Evolutionary conservation across 2,113 vertebrate species (phyloP), one percentile per base, ranked within the genome.

Genomic region (Siniperca knerii): DNA sequence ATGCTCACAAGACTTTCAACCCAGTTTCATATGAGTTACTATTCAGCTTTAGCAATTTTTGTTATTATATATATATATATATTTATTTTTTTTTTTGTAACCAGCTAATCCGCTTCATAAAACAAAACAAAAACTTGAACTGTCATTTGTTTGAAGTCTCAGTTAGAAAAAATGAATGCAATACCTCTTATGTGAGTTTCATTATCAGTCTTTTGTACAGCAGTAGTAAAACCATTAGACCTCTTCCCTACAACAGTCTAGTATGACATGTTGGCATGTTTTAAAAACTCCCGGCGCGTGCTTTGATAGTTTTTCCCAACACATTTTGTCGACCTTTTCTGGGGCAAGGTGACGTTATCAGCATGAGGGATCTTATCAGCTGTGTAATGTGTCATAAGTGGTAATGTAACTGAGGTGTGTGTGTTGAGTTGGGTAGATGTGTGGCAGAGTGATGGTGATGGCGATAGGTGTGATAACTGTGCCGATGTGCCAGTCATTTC

Each of bases 361-460:
- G 89, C 73, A 1, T 25, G 1, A 6, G 64, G 86, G 84, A 95
- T 95, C 93, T 95, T 92, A 94, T 94, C 93, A 89, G 86, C 83
- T 79, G 86, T 92, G 90, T 93, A 92, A 94, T 89, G 92, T 94
- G 91, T 94, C 90, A 94, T 92, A 92, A 95, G 93, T 91, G 89
- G 80, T 92, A 92, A 94, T 93, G 89, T 89, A 92, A 77, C 88
- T 73, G 85, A 86, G 83, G 79, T 87, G 82, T 85, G 79, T 85
- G 89, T 82, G 83, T 61, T 42, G 77, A 42, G 77, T 40, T 46
- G 66, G 58, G 35, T 65, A 46, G 77, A 64, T 81, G 81, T 89
- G 83, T 81, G 79, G 81, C 78, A 29, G 72, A 42, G 70, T 74
- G 85, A 92, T 88, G 84, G 84, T 33, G 76, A 87, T 75, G 76